phyloP scores from a whole-genome alignment of 2,797 vertebrate genomes.

The Calcarius lapponicus region DNA sequence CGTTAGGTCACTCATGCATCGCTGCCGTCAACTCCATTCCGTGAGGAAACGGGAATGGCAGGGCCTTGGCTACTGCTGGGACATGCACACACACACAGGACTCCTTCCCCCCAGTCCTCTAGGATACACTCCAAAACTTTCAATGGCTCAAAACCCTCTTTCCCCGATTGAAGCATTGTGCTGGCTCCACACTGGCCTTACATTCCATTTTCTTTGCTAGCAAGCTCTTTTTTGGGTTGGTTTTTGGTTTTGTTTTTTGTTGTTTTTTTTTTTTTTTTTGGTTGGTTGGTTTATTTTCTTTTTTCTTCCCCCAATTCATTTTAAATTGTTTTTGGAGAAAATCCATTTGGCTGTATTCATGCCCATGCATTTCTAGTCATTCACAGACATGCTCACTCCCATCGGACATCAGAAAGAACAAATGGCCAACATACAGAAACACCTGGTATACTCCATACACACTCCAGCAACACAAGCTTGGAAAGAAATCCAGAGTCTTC shows the following conservation, averaged over 20 bases:
- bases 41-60: constrained; percentile 51
- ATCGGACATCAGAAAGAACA: constrained; percentile 73
- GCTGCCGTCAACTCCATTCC: constrained; percentile 59
- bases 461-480: constrained; percentile 81
- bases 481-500: constrained; percentile 72
- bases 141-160: constrained; percentile 54
- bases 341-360: constrained; percentile 78
- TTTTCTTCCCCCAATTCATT: constrained; percentile 48
- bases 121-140: constrained; percentile 77
- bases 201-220: constrained; percentile 32
- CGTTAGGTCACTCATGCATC: constrained; percentile 75
- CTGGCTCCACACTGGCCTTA: constrained; percentile 52
- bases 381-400: constrained; percentile 78
- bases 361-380: constrained; percentile 81
- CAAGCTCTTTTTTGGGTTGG: not conserved
- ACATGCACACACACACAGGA: constrained; percentile 73
- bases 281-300: not conserved
- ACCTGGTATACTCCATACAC: constrained; percentile 75
- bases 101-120: constrained; percentile 68
- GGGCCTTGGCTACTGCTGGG: constrained; percentile 44
- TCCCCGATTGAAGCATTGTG: constrained; percentile 29
- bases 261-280: not conserved
- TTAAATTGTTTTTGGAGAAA: constrained; percentile 75
- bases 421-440: constrained; percentile 78
- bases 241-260: not conserved